Base-by-base conservation (phyloP, 2,888 invertebrate genomes). In the Glyphotaelius pellucidus region DNA sequence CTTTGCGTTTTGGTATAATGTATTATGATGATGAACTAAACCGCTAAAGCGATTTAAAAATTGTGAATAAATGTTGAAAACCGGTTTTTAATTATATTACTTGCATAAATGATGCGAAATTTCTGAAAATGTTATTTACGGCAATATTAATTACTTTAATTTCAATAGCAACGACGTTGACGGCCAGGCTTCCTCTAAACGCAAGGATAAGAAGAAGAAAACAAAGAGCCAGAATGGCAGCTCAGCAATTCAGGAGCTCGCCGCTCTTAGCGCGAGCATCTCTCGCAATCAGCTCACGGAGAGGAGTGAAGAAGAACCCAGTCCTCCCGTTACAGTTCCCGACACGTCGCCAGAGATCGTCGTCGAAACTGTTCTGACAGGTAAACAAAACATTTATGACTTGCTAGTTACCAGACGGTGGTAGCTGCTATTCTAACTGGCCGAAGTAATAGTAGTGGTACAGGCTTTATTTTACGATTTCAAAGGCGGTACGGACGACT, bases 131-230 rank as follows among this genome's bases (percentile, higher is more conserved):
- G 25, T n/a, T 67, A 25, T n/a, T 67, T 25, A 25, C 67, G 2
- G 25, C 25, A 0, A n/a, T 67, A 67, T 9, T 67, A 25, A 67
- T 67, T 67, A 25, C 7, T 19, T 25, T 67, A 7, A 67, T 67
- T 67, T 94, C 93, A 89, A 94, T 93, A 95, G 95, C 94, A 95
- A 94, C 94, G 95, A 95, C 92, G 95, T 95, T 38, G 94, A 95
- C 80, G 95, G 95, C 7, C 95, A 96, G 94, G 95, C 95, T 30
- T 95, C 95, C 90, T 96, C 96, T 91, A 97, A 96, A 94, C 96
- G 96, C 89, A 94, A 94, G 93, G 97, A 97, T 94, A 97, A 97
- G 94, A 96, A 97, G 81, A 94, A 96, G 94, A 97, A 97, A 95
- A 97, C 97, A 94, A 97, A 97, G 94, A 97, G 97, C 87, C 95